These are phyloP conservation scores for Prochilodus magdalenae DNA, from an alignment of 2,113 vertebrate genomes.

Conservation along the genomic window DNA sequence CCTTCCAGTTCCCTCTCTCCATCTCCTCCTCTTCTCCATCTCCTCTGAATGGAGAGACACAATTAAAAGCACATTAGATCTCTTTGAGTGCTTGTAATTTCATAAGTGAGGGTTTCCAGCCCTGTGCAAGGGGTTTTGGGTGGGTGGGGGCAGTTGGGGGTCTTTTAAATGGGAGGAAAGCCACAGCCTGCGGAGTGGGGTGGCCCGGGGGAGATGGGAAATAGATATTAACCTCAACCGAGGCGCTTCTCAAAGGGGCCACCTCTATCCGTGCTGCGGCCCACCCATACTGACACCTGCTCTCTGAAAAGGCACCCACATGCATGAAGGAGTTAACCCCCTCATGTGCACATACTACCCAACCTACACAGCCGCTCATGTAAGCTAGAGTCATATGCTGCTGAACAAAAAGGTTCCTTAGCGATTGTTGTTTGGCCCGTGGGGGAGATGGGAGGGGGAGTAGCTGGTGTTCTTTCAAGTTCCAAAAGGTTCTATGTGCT, in stretches of 20 bases:
- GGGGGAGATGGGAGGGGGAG: too few relatives aligned
- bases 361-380: background rate
- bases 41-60: slow-evolving; percentile 72
- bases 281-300: slow-evolving; percentile 75
- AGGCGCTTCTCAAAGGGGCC: slow-evolving; percentile 74
- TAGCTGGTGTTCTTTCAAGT: background rate
- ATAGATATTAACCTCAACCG: slow-evolving; percentile 78
- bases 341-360: background rate
- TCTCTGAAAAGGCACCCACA: slow-evolving; percentile 52
- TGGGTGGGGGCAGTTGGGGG: too few relatives aligned
- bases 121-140: slow-evolving; percentile 33
- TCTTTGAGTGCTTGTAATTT: slow-evolving; percentile 83
- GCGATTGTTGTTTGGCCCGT: too few relatives aligned
- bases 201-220: slow-evolving; percentile 80
- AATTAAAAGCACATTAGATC: slow-evolving; percentile 86
- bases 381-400: background rate
- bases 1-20: slow-evolving; percentile 19
- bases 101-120: slow-evolving; percentile 72
- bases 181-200: slow-evolving; percentile 74
- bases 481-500: background rate
- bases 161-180: slow-evolving; percentile 65
- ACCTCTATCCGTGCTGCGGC: slow-evolving; percentile 62
- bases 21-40: slow-evolving; percentile 35
- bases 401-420: background rate
- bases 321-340: slow-evolving; percentile 31